Evolutionary conservation across 2,113 vertebrate genomes (phyloP).

Genomic region (Oriolus oriolus): DNA sequence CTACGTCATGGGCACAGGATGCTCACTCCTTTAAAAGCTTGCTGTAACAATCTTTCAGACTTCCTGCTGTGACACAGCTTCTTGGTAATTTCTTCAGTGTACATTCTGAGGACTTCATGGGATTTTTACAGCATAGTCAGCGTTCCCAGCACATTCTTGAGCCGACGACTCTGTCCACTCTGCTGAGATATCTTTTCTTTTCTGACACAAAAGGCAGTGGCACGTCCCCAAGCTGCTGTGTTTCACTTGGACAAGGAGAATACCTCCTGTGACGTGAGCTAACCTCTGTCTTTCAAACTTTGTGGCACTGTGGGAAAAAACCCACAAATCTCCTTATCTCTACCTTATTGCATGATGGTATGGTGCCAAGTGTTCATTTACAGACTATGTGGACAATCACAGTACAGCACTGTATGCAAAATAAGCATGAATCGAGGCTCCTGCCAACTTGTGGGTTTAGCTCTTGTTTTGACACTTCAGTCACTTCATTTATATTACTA

Average conservation of each 20-base stretch:
- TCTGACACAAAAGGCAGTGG: neutral
- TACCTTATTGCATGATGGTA: neutral
- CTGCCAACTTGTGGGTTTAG: neutral
- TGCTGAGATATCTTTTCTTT: neutral
- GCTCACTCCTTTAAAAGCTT: neutral
- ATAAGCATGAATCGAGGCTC: neutral
- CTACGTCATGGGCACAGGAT: neutral
- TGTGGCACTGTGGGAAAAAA: accelerated
- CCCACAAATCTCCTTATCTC: neutral
- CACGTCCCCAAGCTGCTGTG: neutral
- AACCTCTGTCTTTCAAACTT: neutral
- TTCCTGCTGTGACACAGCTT: neutral
- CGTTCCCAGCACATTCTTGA: neutral
- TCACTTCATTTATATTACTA: neutral
- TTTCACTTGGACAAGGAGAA: neutral
- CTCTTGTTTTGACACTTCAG: neutral
- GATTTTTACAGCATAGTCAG: neutral
- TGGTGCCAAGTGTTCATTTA: neutral
- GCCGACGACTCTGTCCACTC: neutral
- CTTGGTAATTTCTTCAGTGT: neutral
- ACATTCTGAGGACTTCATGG: neutral
- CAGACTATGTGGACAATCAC: neutral
- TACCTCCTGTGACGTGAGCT: neutral
- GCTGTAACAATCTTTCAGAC: neutral
- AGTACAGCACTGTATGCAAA: neutral